These are phyloP conservation scores for Xiphias gladius DNA, from an alignment of 2,113 vertebrate species.

Conservation along the genomic window DNA sequence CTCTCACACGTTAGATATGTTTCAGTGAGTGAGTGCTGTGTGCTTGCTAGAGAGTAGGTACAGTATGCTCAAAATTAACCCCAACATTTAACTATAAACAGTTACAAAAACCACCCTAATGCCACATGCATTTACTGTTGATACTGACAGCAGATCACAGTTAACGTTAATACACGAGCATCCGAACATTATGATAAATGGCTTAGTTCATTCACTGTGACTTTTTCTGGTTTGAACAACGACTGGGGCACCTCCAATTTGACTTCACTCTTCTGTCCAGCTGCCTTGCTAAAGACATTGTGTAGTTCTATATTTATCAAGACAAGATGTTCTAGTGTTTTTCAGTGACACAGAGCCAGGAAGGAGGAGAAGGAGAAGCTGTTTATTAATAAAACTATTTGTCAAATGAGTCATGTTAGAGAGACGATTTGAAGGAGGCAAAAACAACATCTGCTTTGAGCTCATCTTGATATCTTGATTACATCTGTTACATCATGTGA, in stretches of 20 bases:
- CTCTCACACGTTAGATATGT: slow-evolving; percentile 52
- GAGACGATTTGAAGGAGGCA: slow-evolving; percentile 42
- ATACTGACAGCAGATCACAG: slow-evolving; percentile 63
- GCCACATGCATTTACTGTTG: slow-evolving; percentile 63
- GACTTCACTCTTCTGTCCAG: slow-evolving; percentile 75
- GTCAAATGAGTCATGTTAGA: slow-evolving; percentile 62
- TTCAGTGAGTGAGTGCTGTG: slow-evolving; percentile 25
- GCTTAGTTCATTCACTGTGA: slow-evolving; percentile 59
- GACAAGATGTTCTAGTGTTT: slow-evolving; percentile 69
- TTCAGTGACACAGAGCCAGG: slow-evolving; percentile 59
- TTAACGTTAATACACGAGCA: slow-evolving; percentile 34
- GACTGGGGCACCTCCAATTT: slow-evolving; percentile 63
- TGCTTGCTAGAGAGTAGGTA: slow-evolving; percentile 26
- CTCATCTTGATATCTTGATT: slow-evolving; percentile 54
- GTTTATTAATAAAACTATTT: slow-evolving; percentile 66
- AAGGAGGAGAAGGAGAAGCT: slow-evolving; percentile 37
- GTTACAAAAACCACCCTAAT: slow-evolving; percentile 41
- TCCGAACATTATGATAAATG: slow-evolving; percentile 64
- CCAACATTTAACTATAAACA: slow-evolving; percentile 43
- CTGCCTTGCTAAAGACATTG: slow-evolving; percentile 67
- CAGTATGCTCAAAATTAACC: slow-evolving; percentile 26
- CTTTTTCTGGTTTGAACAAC: slow-evolving; percentile 58
- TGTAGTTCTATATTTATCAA: slow-evolving; percentile 72
- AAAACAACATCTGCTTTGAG: slow-evolving; percentile 59
- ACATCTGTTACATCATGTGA: slow-evolving; percentile 48